phyloP scores from a whole-genome alignment of 2,113 vertebrate species.

The Syngnathus scovelli region DNA sequence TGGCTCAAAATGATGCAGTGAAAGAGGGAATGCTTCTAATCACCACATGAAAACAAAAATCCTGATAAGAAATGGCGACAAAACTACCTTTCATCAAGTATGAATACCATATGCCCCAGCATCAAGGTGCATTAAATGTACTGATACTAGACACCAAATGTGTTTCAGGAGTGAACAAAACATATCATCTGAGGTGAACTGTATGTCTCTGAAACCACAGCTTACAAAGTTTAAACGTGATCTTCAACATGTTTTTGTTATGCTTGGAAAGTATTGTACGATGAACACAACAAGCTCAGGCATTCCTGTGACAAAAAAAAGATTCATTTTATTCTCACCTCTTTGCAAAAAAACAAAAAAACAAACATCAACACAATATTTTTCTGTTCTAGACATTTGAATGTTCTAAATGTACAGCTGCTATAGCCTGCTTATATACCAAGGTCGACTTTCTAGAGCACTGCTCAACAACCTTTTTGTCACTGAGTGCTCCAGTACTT shows the following conservation, averaged over 20 bases:
- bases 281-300: conserved; percentile 13
- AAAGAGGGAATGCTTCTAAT: not conserved
- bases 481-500: too few relatives aligned
- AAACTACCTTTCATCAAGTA: not conserved
- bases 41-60: not conserved
- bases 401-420: conserved; percentile 3
- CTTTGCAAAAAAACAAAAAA: conserved; percentile 13
- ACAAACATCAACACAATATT: conserved; percentile 11
- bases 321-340: conserved; percentile 38
- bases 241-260: conserved; percentile 43
- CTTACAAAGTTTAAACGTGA: conserved; percentile 51
- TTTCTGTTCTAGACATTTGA: conserved; percentile 7
- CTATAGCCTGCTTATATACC: not conserved
- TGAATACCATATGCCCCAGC: not conserved
- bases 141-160: conserved; percentile 20
- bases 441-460: too few relatives aligned
- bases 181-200: not conserved
- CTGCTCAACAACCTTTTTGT: too few relatives aligned
- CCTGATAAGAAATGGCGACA: not conserved
- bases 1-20: not conserved
- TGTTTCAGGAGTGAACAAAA: not conserved
- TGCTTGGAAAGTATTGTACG: conserved; percentile 24
- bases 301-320: conserved; percentile 9
- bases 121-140: not conserved
- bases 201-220: conserved; percentile 37